Evolutionary conservation across 1,140 invertebrate genomes (phyloP).

Genomic region (Zaprionus tsacasi): DNA sequence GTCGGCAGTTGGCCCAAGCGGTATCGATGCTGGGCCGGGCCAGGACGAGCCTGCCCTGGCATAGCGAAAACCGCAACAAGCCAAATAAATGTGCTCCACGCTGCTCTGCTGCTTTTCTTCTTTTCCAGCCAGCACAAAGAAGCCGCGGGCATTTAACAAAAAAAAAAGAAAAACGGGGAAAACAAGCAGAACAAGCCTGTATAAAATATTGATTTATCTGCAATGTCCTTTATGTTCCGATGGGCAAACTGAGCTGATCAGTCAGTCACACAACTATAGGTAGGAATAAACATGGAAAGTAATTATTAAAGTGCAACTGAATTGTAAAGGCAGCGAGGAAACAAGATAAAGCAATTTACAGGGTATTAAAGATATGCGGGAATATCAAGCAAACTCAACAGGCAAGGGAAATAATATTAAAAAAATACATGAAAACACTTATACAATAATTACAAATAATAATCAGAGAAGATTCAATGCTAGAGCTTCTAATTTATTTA

Average conservation of each 20-base stretch:
- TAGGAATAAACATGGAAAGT: not conserved
- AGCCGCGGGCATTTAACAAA: constrained; percentile 67
- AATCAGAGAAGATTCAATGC: too few relatives aligned
- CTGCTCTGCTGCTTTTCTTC: constrained; percentile 15
- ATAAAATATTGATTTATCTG: constrained; percentile 69
- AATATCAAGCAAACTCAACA: too few relatives aligned
- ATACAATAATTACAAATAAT: too few relatives aligned
- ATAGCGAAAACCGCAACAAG: constrained; percentile 66
- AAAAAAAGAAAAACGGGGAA: constrained; percentile 16
- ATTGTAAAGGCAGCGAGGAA: too few relatives aligned
- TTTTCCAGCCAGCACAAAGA: constrained; percentile 48
- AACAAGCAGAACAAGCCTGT: constrained; percentile 6
- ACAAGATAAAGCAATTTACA: not conserved
- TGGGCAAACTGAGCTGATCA: constrained; percentile 19
- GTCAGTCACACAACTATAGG: not conserved
- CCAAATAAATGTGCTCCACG: constrained; percentile 70
- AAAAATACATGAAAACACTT: too few relatives aligned
- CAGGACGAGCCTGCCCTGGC: not conserved
- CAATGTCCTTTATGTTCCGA: constrained; percentile 43
- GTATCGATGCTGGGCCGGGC: not conserved
- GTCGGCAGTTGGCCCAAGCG: not conserved
- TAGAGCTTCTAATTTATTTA: too few relatives aligned
- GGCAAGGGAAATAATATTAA: too few relatives aligned
- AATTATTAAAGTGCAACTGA: not conserved
- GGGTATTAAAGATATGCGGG: not conserved